A percentile compares a stretch with the other conserved stretches of the same genome.
Conservation (phyloP, 1,140 invertebrate species). For the Drosophila kikkawai region DNA sequence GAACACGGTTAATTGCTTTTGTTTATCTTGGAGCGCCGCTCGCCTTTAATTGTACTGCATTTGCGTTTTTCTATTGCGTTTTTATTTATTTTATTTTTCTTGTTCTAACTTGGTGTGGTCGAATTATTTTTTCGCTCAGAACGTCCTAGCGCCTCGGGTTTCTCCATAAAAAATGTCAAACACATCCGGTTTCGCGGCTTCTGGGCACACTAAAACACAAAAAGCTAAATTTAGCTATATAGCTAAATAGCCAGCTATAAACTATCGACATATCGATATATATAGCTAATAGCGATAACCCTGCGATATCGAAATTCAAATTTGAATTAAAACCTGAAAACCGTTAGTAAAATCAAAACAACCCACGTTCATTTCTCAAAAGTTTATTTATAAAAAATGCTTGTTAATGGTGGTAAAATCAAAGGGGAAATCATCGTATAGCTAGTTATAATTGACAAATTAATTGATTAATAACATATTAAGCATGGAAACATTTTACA, state of each 20-base stretch:
- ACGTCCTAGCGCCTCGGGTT: neutral
- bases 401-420: slow-evolving; percentile 67
- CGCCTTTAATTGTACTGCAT: slow-evolving; percentile 17
- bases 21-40: slow-evolving; percentile 5
- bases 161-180: no score
- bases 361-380: slow-evolving; percentile 37
- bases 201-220: no score
- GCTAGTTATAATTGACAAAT: slow-evolving; percentile 70
- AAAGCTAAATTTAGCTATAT: no score
- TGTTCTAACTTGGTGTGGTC: slow-evolving; percentile 16
- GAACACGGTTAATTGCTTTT: slow-evolving; percentile 42
- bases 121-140: neutral
- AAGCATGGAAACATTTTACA: slow-evolving; percentile 57
- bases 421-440: slow-evolving; percentile 52
- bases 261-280: no score
- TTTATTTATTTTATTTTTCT: slow-evolving; percentile 42
- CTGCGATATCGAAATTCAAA: slow-evolving; percentile 2
- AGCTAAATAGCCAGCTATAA: no score
- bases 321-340: neutral
- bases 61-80: slow-evolving; percentile 54
- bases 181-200: no score
- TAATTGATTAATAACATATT: slow-evolving; percentile 70
- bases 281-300: neutral
- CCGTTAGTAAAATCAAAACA: neutral
- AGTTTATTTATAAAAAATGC: slow-evolving; percentile 78